Evolutionary conservation across 92 coral and sea anemone genomes (phyloP).

Genomic region (Epizoanthus stellaris): DNA sequence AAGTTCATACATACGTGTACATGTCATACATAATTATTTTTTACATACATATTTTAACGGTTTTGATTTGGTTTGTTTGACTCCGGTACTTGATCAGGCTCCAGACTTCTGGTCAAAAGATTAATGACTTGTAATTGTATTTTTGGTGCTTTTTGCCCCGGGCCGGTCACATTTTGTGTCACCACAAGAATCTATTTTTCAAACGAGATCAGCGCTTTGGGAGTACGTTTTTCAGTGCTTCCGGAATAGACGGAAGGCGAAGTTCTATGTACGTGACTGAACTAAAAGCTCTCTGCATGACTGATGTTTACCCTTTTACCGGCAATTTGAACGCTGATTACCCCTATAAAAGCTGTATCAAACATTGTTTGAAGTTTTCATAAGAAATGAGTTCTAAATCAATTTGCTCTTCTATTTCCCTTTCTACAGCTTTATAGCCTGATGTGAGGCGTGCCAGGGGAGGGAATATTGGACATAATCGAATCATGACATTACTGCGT

Average conservation of each 20-base stretch:
- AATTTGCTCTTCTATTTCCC: too few species aligned
- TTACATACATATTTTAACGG: too few species aligned
- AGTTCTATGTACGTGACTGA: neutral
- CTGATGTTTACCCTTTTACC: neutral
- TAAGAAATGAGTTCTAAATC: too few species aligned
- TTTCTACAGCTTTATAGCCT: neutral
- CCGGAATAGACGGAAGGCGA: too few species aligned
- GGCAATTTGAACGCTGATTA: neutral
- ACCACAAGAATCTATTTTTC: neutral
- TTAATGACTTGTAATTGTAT: constrained; percentile 12
- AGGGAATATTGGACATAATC: neutral
- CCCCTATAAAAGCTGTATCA: neutral
- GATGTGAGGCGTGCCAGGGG: neutral
- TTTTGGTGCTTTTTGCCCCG: neutral
- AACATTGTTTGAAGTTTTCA: neutral
- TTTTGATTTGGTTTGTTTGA: too few species aligned
- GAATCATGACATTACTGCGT: neutral
- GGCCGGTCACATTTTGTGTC: too few species aligned
- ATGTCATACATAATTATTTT: too few species aligned
- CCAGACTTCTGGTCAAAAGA: neutral
- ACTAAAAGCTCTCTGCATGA: neutral
- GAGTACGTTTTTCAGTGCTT: neutral
- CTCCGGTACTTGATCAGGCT: neutral
- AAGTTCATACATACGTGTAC: too few species aligned
- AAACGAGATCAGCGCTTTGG: neutral